Conservation (phyloP, 2,797 vertebrate genomes). For the Leucoraja ocellata region DNA sequence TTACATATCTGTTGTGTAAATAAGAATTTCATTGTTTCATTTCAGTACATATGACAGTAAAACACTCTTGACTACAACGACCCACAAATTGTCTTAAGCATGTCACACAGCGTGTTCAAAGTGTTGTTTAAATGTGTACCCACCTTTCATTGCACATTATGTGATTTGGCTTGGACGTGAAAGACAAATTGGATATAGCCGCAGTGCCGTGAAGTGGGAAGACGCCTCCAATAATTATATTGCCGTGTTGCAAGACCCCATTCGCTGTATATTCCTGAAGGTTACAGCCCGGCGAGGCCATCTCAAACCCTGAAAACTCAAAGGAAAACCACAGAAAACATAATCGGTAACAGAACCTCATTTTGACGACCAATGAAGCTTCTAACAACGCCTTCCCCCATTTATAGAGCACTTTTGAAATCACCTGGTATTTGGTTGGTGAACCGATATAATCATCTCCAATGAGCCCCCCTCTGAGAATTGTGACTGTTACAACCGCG, state of each 20-base stretch:
- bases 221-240: conserved; percentile 36
- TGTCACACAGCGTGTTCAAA: background rate
- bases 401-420: background rate
- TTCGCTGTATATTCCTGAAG: background rate
- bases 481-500: background rate
- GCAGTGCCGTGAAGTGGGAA: conserved; percentile 24
- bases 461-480: background rate
- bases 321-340: conserved; percentile 4
- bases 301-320: background rate
- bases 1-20: too few species aligned
- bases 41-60: too few species aligned
- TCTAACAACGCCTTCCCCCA: background rate
- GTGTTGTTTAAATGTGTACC: background rate
- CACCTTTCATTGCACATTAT: conserved; percentile 24
- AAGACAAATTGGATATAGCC: background rate
- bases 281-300: background rate
- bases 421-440: background rate
- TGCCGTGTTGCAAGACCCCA: background rate
- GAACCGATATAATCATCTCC: background rate
- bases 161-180: background rate
- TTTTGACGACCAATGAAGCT: background rate
- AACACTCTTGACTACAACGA: background rate
- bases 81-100: background rate
- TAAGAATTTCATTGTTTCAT: too few species aligned
- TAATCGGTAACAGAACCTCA: background rate